Base-by-base conservation (phyloP, 2,888 invertebrate species). In the Drosophila mercatorum region DNA sequence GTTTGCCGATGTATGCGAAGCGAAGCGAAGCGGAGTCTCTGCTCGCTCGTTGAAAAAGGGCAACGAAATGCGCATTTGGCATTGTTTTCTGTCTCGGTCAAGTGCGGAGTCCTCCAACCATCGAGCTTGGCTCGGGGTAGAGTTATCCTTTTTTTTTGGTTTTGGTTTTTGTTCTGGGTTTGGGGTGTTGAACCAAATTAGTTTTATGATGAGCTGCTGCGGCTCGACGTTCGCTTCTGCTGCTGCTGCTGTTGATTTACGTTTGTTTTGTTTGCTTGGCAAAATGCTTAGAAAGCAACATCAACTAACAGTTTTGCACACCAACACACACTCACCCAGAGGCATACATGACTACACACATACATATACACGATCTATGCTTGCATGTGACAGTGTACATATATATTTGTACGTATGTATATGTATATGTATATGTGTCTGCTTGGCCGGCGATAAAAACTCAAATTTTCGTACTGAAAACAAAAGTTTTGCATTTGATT, bases 201-300 rank as follows among this genome's bases (percentile, higher is more conserved):
- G 83, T 83, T 83, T 89, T 83, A 83, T 83, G 89, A 83, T 83
- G 83, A 89, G 83, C 88, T 83, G 72, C 84, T 83, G 83, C 83
- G 79, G 82, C 78, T 74, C 69, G 70, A 59, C 69, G 65, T 59
- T 64, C 41, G 46, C 43, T 66, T 67, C 75, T 28, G 47, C 28
- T 47, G 28, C 47, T 69, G 49, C 41, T 65, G 70, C 68, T 89
- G 81, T 80, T 89, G 83, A 84, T 89, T 83, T 84, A 89, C 88
- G 89, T 89, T 87, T 75, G 83, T 89, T 89, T 81, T 89, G 81
- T 78, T 87, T 75, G 81, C 75, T 81, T 69, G 75, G 66, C 65
- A 78, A 81, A 84, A 81, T 83, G 89, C 83, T 86, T 83, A 78
- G 81, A 86, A 75, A 72, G 84, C 89, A 89, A 70, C 86, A 88